Evolutionary conservation across 1,140 invertebrate genomes (phyloP), one percentile per base, ranked within the genome.

Genomic region (Callitettix versicolor): DNA sequence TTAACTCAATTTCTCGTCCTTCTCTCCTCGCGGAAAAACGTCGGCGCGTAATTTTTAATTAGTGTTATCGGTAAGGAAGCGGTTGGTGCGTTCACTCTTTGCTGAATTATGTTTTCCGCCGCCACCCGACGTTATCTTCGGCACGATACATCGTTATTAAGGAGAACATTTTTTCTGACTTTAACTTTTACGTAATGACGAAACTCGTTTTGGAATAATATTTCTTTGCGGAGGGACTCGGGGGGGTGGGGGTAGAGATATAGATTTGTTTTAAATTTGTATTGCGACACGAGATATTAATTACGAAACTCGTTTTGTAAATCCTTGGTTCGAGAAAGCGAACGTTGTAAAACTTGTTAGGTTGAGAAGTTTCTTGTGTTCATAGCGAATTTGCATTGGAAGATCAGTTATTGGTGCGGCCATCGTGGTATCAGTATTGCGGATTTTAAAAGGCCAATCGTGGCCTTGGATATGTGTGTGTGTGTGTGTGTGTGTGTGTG

Each of bases 11-110:
- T 46, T 21, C 15, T 20, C 12, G 15, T 22, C 21, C 43, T 46
- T 22, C 21, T 46, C 43, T 46, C 43, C 18, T 3, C 43, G 43
- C 2, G 4, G 15, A 46, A 46, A 46, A 46, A 46, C 43, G 20
- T 17, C 43, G 21, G 4, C 6, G 43, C 21, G 43, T 46, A 46
- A 46, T 46, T 46, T 46, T 46, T 46, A 46, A 46, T 46, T 46
- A 46, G 43, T 20, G 43, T 46, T 46, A 46, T 46, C 43, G 43
- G 43, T 41, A 41, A 20, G 40, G n/a, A 20, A 41, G 40, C 18
- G n/a, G 40, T 15, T 3, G n/a, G 40, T 15, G 40, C 26, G 26
- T 30, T 30, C 26, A 30, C 26, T 30, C 26, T 30, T 30, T 22
- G 43, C 15, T 46, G 43, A 46, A 14, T 46, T 46, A 46, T 46